Evolutionary conservation across 2,113 vertebrate species (phyloP), one percentile per base, ranked within the genome.

Genomic region (Ochotona princeps): DNA sequence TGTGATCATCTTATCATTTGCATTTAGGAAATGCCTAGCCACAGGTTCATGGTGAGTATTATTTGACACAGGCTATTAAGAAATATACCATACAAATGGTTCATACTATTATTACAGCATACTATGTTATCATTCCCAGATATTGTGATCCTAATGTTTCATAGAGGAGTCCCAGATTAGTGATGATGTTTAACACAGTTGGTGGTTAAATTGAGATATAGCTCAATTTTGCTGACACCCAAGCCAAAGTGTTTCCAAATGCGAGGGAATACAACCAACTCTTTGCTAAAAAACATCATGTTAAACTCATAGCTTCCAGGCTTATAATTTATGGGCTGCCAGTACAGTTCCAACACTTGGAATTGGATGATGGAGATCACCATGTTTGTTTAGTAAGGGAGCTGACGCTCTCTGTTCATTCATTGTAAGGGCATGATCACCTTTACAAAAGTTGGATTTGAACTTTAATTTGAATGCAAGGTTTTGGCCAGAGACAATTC

Each of bases 111-210:
- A 61, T 38, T 49, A 23, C n/a, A 83, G 44, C 26, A 20, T 67
- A 61, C 32, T 49, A 23, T 35, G 83, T 35, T 23, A 20, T 85
- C 32, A 15, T 15, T 49, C 57, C 57, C 35, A 83, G n/a, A 30
- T 20, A 8, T n/a, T 67, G 18, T 93, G 14, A 83, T 69, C 25
- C 38, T 51, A 78, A 32, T 30, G 85, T 85, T 96, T 94, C 83
- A 74, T 35, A 92, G 38, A 80, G 35, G 20, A 81, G n/a, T 18
- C 69, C n/a, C 26, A 47, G 61, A 79, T 69, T 61, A 61, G 9
- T n/a, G n/a, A 86, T 78, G 49, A 75, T 75, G 7, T 85, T 93
- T 67, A 74, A 60, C 7, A 87, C 1, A 83, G 8, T 80, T 82
- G 69, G 66, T 79, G 18, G 32, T n/a, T 90, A 82, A 44, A 54